Base-by-base conservation (phyloP, 2,113 vertebrate genomes). In the Neotoma lepida region DNA sequence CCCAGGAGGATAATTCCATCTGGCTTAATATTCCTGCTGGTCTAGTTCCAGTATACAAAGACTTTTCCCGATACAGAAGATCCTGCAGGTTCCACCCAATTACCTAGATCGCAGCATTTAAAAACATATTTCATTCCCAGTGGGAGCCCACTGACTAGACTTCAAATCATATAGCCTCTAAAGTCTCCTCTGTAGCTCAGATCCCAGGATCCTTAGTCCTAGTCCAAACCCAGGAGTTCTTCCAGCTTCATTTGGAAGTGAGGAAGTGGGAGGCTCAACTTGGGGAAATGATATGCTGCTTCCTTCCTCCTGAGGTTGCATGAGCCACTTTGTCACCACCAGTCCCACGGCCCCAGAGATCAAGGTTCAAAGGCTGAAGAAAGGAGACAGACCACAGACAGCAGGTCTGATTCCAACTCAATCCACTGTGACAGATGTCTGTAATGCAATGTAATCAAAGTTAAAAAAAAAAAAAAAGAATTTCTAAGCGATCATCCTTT, bases 261-360 rank as follows among this genome's bases (percentile, higher is more conserved):
- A 88, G 89, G 85, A 94, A 96, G 66, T 33, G 66, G 90, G 76
- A 66, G 61, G 64, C 44, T 84, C 71, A 41, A 46, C 56, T 7
- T 41, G 78, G 89, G 90, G 73, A 95, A 89, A 88, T 61, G 68
- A 94, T 70, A 26, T 86, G 61, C 12, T 33, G 35, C 51, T 96
- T 96, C 94, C 96, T 97, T 96, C 94, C 89, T 90, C 20, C 35
- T 15, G 9, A 30, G n/a, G 70, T 85, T 91, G 68, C 70, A 68
- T 35, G 20, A 91, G 41, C 82, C 66, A 46, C 88, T 84, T 44
- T 44, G 49, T 30, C 26, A 82, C 76, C 26, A 64, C 85, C 91
- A 77, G 30, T 96, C 93, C 89, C 96, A 96, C 1, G 61, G 80
- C 91, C 93, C 78, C 70, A n/a, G 58, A 92, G 84, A 80, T 51